Evolutionary conservation across 2,797 vertebrate genomes (phyloP).

Genomic region (Limosa lapponica): DNA sequence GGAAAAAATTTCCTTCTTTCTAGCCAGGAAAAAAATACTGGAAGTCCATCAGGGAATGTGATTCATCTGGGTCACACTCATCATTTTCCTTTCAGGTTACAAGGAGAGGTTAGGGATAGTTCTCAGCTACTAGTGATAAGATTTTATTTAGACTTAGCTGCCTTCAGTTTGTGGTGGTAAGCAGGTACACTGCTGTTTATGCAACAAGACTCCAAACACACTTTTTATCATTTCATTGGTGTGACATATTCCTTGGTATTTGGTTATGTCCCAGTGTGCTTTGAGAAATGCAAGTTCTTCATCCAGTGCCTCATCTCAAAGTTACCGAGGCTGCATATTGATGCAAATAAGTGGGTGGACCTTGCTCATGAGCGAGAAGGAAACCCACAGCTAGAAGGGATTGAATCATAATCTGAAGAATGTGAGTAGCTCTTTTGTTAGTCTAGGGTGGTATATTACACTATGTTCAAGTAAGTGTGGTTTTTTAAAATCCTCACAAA

Average conservation of each 20-base stretch:
- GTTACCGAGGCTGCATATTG: accelerated
- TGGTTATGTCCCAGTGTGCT: not conserved
- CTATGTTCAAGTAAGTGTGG: constrained; percentile 2
- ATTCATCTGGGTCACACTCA: not conserved
- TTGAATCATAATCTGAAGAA: not conserved
- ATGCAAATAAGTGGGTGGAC: not conserved
- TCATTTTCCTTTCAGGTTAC: constrained; percentile 2
- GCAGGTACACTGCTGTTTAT: not conserved
- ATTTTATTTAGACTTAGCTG: not conserved
- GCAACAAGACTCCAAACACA: not conserved
- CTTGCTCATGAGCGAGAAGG: accelerated
- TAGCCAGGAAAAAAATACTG: constrained; percentile 32
- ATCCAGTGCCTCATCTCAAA: not conserved
- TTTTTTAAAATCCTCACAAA: not conserved
- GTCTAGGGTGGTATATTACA: not conserved
- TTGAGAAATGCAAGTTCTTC: not conserved
- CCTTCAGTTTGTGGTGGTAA: not conserved
- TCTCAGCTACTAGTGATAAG: not conserved
- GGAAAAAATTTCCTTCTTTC: constrained; percentile 2
- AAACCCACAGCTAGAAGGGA: not conserved
- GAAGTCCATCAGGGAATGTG: constrained; percentile 27
- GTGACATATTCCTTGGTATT: not conserved
- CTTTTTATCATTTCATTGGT: not conserved
- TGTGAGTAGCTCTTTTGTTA: not conserved
- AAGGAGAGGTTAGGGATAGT: not conserved